phyloP scores from a whole-genome alignment of 53 echinoderm and acorn worm genomes.

The Crossaster papposus region DNA sequence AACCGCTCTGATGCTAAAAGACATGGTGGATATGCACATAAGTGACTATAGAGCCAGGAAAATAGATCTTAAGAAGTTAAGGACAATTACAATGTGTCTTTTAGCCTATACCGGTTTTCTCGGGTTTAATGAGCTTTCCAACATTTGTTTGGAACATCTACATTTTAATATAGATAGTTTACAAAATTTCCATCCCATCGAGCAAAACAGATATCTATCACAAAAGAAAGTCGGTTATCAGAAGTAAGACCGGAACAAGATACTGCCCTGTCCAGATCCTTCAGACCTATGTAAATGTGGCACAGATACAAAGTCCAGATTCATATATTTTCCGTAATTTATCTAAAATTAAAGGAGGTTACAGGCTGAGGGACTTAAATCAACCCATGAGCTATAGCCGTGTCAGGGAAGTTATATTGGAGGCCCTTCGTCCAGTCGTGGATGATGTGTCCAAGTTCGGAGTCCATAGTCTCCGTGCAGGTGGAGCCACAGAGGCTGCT shows the following conservation, averaged over 20 bases:
- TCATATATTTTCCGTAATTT: conserved; percentile 6
- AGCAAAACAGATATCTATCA: conserved; percentile 20
- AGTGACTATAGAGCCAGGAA: neutral
- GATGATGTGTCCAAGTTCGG: conserved; percentile 38
- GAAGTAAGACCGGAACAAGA: neutral
- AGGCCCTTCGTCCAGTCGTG: conserved; percentile 43
- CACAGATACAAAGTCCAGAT: conserved; percentile 12
- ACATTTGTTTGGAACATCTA: neutral
- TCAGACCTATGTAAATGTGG: conserved; percentile 18
- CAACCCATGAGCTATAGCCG: conserved; percentile 2
- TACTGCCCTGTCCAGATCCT: conserved; percentile 14
- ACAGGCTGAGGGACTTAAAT: neutral
- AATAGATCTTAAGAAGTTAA: conserved; percentile 5
- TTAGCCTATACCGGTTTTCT: conserved; percentile 1
- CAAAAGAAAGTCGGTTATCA: neutral
- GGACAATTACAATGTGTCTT: conserved; percentile 24
- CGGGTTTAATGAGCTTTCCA: neutral
- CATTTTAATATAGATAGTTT: too few species aligned
- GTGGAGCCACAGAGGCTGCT: conserved; percentile 48
- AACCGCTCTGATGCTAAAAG: neutral
- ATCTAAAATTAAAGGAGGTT: conserved; percentile 31
- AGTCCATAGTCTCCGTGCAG: conserved; percentile 45
- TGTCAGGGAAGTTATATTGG: conserved; percentile 36
- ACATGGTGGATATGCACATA: conserved; percentile 19
- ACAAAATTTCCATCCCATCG: too few species aligned